A percentile compares a stretch with the other conserved stretches of the same genome.
phyloP scores from a whole-genome alignment of 2,797 vertebrate genomes.

The Acipenser oxyrinchus region DNA sequence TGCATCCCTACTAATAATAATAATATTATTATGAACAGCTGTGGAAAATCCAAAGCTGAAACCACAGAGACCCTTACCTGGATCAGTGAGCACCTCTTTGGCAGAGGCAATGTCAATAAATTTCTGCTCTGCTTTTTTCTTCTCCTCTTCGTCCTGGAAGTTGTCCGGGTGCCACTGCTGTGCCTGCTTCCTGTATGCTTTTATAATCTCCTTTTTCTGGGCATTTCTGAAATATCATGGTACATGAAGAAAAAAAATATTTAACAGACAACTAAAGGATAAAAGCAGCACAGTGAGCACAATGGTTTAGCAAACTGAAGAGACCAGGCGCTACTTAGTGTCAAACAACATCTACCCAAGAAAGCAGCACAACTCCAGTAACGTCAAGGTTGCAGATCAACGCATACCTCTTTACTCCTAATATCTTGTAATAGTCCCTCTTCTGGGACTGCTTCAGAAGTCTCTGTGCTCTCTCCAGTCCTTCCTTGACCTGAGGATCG shows the following conservation, averaged over 20 bases:
- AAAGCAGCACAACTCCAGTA: no score
- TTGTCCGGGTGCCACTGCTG: constrained; percentile 97
- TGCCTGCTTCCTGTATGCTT: constrained; percentile 91
- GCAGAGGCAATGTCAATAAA: constrained; percentile 97
- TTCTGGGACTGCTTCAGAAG: constrained; percentile 91
- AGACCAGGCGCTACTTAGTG: no score
- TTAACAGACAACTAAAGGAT: no score
- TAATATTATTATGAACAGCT: not conserved
- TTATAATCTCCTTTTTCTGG: constrained; percentile 95
- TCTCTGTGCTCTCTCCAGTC: constrained; percentile 82
- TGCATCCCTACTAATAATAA: no score
- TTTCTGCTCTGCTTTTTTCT: constrained; percentile 92
- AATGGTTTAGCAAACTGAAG: no score
- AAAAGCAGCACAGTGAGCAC: no score
- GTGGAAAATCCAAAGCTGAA: not conserved
- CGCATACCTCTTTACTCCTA: constrained; percentile 90
- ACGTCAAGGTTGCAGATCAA: not conserved
- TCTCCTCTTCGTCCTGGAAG: constrained; percentile 85
- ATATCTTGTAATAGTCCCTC: constrained; percentile 95
- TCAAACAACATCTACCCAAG: no score
- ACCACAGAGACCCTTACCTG: constrained; percentile 58
- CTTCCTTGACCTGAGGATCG: constrained; percentile 86
- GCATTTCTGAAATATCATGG: constrained; percentile 65
- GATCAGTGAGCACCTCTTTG: constrained; percentile 94
- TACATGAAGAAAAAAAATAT: no score